These are phyloP conservation scores for Drosophila buzzatii DNA, from an alignment of 2,888 invertebrate species.

Conservation along the genomic window DNA sequence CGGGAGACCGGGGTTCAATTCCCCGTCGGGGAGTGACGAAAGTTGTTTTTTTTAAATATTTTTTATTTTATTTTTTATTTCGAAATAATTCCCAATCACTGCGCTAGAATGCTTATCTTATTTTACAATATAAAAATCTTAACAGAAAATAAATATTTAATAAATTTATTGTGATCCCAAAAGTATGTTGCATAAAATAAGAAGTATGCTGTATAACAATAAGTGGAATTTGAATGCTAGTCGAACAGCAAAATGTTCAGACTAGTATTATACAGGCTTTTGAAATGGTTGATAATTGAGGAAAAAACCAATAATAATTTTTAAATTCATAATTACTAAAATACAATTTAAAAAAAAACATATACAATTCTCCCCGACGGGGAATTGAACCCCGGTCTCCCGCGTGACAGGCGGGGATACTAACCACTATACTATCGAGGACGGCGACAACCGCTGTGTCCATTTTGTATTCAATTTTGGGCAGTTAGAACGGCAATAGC, in stretches of 20 bases:
- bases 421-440: constrained; percentile 76
- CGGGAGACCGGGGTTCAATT: constrained; percentile 69
- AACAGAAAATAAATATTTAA: not conserved
- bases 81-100: not conserved
- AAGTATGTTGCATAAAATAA: constrained; percentile 10
- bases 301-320: not conserved
- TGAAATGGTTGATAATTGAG: not conserved
- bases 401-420: constrained; percentile 65
- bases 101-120: not conserved
- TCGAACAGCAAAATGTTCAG: too few relatives aligned
- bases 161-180: not conserved
- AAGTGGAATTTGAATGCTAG: too few relatives aligned
- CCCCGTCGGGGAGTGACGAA: constrained; percentile 55
- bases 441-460: rapidly evolving
- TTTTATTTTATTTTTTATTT: constrained; percentile 4
- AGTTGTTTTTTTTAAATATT: not conserved
- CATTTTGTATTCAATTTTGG: constrained; percentile 16
- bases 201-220: too few relatives aligned
- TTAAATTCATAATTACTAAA: not conserved
- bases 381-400: constrained; percentile 70
- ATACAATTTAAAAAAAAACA: not conserved
- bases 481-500: constrained; percentile 17
- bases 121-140: not conserved
- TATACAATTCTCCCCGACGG: constrained; percentile 52
- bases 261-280: too few relatives aligned